phyloP scores from a whole-genome alignment of 2,113 vertebrate species.

The Psephotus haematonotus region DNA sequence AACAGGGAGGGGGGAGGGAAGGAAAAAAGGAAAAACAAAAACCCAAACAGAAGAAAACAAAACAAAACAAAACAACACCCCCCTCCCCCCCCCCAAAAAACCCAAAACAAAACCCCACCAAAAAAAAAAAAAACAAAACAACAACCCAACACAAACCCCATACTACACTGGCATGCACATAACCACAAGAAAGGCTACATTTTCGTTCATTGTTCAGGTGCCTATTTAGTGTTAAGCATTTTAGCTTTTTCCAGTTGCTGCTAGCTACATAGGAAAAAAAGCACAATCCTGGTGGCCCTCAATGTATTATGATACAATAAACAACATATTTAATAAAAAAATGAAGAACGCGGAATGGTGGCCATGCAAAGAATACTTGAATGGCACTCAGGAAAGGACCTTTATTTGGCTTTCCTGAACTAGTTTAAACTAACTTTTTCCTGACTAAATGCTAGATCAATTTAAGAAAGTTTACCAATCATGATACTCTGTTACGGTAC shows the following conservation, averaged over 20 bases:
- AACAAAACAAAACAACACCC: not conserved
- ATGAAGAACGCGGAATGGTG: not conserved
- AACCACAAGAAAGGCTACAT: conserved; percentile 9
- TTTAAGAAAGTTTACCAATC: not conserved
- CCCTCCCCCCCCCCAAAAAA: not conserved
- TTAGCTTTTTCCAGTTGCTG: not conserved
- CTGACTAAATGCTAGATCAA: not conserved
- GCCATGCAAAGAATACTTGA: not conserved
- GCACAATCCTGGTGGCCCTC: not conserved
- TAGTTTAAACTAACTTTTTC: not conserved
- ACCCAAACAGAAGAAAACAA: too few relatives aligned
- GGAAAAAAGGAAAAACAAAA: not conserved
- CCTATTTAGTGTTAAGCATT: not conserved
- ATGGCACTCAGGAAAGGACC: not conserved
- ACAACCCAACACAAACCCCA: not conserved
- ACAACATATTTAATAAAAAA: not conserved
- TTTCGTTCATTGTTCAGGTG: not conserved
- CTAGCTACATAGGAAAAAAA: not conserved
- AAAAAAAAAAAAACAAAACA: not conserved
- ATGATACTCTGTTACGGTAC: not conserved
- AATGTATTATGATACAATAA: not conserved
- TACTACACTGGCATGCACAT: not conserved
- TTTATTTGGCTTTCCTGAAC: conserved; percentile 21
- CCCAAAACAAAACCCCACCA: not conserved
- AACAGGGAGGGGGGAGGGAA: not conserved